These are phyloP conservation scores for Heliconius ismenius DNA, from an alignment of 2,888 invertebrate species.

Conservation along the genomic window DNA sequence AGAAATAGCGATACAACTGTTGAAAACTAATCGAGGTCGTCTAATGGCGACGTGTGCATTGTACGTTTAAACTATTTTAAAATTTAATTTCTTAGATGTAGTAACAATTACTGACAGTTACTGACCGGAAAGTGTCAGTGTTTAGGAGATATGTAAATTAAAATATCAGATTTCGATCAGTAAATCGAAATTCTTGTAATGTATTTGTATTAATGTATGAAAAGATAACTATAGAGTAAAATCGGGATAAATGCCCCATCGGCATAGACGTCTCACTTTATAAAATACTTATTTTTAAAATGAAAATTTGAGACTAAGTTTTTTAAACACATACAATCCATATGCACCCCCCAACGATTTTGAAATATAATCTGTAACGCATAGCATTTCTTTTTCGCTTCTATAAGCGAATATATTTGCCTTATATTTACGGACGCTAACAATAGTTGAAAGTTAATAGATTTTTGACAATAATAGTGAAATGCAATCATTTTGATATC, in stretches of 20 bases:
- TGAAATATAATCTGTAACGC: too few species aligned
- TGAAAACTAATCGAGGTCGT: slow-evolving; percentile 54
- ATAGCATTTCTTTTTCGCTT: too few species aligned
- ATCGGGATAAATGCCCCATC: too few species aligned
- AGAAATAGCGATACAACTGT: slow-evolving; percentile 52
- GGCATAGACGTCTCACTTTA: too few species aligned
- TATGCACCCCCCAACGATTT: too few species aligned
- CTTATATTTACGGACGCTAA: too few species aligned
- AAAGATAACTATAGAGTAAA: not conserved
- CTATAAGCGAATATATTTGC: too few species aligned
- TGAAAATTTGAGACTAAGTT: too few species aligned
- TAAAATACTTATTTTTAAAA: too few species aligned
- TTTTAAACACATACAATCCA: too few species aligned
- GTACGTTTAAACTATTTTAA: slow-evolving; percentile 21
- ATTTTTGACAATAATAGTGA: not conserved
- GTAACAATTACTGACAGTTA: not conserved
- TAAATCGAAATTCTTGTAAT: not conserved
- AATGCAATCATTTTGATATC: not conserved
- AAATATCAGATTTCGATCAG: slow-evolving; percentile 12
- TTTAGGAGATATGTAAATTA: not conserved
- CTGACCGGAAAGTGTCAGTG: not conserved
- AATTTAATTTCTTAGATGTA: slow-evolving; percentile 7
- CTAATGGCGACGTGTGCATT: slow-evolving; percentile 48
- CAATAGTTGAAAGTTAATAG: too few species aligned
- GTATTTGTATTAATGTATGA: not conserved